Percentiles rank a stretch among this genome's conserved stretches.
These are phyloP conservation scores for Heliocidaris erythrogramma DNA, from an alignment of 35 echinoderm and acorn worm genomes.

Conservation along the genomic window DNA sequence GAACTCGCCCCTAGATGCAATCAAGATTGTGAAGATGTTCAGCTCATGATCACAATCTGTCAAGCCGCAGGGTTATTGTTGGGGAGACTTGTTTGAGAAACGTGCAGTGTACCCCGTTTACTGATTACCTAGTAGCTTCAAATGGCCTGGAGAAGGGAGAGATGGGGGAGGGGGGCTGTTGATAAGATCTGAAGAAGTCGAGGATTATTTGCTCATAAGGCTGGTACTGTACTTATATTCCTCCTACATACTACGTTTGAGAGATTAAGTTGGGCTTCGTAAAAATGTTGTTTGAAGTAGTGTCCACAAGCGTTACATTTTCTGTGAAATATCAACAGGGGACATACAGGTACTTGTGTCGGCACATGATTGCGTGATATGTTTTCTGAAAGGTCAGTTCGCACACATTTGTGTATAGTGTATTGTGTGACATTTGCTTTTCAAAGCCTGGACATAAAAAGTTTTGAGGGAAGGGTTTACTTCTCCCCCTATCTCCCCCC, in stretches of 20 bases:
- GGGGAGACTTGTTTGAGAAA: neutral
- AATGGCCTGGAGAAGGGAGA: neutral
- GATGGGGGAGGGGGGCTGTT: neutral
- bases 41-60: neutral
- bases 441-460: neutral
- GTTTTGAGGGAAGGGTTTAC: neutral
- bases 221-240: neutral
- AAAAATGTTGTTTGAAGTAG: neutral
- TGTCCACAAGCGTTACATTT: neutral
- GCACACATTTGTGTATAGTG: too few relatives aligned
- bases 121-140: neutral
- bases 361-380: neutral
- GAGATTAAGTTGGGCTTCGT: neutral
- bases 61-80: neutral
- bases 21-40: neutral
- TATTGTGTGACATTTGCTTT: too few relatives aligned
- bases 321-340: neutral
- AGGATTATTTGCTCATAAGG: neutral
- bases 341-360: neutral
- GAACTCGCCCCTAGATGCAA: neutral
- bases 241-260: neutral
- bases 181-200: neutral
- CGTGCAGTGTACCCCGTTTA: neutral
- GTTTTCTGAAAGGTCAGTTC: neutral
- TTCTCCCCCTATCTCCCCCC: neutral